phyloP scores from a whole-genome alignment of 2,888 invertebrate species.

The Andrena fulva region DNA sequence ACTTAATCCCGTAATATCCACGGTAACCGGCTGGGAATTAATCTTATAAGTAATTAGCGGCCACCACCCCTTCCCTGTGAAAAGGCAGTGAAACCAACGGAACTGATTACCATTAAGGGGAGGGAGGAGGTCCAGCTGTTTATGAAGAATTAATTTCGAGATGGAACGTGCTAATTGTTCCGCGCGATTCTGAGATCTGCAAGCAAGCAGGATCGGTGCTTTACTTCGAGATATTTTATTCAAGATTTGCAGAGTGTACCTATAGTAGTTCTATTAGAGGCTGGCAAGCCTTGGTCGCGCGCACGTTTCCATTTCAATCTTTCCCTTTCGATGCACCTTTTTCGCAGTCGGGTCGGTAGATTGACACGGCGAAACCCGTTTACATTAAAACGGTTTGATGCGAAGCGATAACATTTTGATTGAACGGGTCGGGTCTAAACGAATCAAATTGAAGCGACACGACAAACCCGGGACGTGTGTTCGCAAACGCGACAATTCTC shows the following conservation, averaged over 20 bases:
- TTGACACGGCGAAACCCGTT: constrained; percentile 28
- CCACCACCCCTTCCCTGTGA: constrained; percentile 2
- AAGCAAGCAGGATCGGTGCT: not conserved
- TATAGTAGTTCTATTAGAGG: not conserved
- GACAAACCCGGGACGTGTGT: constrained; percentile 5
- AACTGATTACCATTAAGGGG: constrained; percentile 46
- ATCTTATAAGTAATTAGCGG: constrained; percentile 56
- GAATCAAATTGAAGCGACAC: constrained; percentile 45
- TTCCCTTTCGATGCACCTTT: not conserved
- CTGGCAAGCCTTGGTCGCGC: no score
- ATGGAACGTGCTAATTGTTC: constrained; percentile 20
- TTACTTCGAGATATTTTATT: not conserved
- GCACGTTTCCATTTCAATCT: constrained; percentile 4
- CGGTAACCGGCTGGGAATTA: constrained; percentile 32
- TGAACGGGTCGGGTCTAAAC: constrained; percentile 50
- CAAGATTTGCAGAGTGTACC: not conserved
- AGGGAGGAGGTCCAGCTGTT: constrained; percentile 25
- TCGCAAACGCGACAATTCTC: not conserved
- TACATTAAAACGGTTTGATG: constrained; percentile 47
- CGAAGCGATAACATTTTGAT: constrained; percentile 50
- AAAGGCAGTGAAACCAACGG: constrained; percentile 15
- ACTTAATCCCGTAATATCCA: constrained; percentile 58
- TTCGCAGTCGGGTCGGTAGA: constrained; percentile 5
- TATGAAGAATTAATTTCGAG: constrained; percentile 40
- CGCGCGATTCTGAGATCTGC: not conserved